A percentile compares a stretch with the other conserved stretches of the same genome.
These are phyloP conservation scores for Denticeps clupeoides DNA, from an alignment of 2,797 vertebrate species.

Conservation along the genomic window DNA sequence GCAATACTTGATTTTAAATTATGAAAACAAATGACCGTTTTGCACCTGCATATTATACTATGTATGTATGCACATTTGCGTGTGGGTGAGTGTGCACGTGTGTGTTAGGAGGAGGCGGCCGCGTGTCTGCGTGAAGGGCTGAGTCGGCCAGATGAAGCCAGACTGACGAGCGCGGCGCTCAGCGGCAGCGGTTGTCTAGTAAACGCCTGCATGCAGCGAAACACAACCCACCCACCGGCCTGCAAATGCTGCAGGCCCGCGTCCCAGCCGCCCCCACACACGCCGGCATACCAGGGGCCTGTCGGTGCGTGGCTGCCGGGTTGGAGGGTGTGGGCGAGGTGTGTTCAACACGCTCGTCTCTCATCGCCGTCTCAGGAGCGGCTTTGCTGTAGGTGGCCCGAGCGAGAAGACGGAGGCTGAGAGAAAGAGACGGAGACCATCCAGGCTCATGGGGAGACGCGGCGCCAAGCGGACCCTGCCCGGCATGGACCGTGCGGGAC, in stretches of 20 bases:
- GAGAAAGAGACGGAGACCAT: too few relatives aligned
- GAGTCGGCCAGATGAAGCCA: slow-evolving; percentile 23
- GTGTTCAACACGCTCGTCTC: too few relatives aligned
- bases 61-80: slow-evolving; percentile 10
- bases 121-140: too few relatives aligned
- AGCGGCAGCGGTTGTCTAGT: slow-evolving; percentile 23
- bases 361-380: too few relatives aligned
- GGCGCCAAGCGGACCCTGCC: not conserved
- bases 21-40: too few relatives aligned
- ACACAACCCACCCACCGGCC: slow-evolving; percentile 18
- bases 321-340: too few relatives aligned
- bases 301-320: too few relatives aligned
- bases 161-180: slow-evolving; percentile 27
- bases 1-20: too few relatives aligned
- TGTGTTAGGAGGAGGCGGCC: slow-evolving; percentile 8
- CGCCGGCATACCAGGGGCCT: too few relatives aligned
- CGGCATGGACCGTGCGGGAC: slow-evolving; percentile 1
- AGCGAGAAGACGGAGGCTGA: slow-evolving; percentile 12
- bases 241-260: slow-evolving; percentile 25
- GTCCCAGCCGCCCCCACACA: slow-evolving; percentile 18
- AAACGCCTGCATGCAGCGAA: slow-evolving; percentile 27
- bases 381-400: too few relatives aligned
- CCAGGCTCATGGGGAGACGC: too few relatives aligned
- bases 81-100: slow-evolving; percentile 12
- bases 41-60: too few relatives aligned